A percentile compares a stretch with the other conserved stretches of the same genome.
Evolutionary conservation across 2,113 vertebrate genomes (phyloP).

Genomic region (Phylloscopus trochilus): DNA sequence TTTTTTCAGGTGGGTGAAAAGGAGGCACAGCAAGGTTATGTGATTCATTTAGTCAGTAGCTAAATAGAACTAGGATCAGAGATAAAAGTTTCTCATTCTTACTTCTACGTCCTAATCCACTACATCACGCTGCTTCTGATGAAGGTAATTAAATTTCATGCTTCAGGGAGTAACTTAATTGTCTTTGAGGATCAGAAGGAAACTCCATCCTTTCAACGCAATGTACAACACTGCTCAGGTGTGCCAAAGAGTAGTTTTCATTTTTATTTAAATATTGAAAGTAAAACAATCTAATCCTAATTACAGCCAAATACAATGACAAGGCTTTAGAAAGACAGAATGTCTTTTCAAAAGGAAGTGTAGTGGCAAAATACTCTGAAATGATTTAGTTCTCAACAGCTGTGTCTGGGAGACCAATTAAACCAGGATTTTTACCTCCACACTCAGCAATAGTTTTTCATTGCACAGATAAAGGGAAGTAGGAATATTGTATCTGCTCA

Average conservation of each 20-base stretch:
- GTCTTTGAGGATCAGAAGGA: conserved; percentile 33
- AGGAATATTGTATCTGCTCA: background rate
- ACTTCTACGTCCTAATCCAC: background rate
- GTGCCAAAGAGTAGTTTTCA: background rate
- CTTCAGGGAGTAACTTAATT: conserved; percentile 38
- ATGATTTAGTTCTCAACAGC: conserved; percentile 46
- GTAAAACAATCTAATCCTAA: conserved; percentile 13
- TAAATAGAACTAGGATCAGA: background rate
- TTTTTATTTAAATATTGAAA: conserved; percentile 19
- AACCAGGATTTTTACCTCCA: conserved; percentile 55
- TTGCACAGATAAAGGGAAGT: background rate
- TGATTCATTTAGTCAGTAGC: background rate
- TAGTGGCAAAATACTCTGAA: background rate
- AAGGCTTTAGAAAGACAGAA: conserved; percentile 18
- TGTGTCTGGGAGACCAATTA: conserved; percentile 55
- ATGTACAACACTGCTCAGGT: background rate
- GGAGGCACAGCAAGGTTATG: background rate
- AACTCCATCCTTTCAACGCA: background rate
- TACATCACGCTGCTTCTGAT: conserved; percentile 11
- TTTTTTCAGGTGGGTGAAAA: background rate
- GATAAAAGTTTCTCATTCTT: background rate
- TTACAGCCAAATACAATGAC: background rate
- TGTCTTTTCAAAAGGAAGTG: background rate
- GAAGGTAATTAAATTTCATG: conserved; percentile 51
- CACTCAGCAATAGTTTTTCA: conserved; percentile 58